phyloP scores from a whole-genome alignment of 1,140 invertebrate species.

The Drosophila repletoides region DNA sequence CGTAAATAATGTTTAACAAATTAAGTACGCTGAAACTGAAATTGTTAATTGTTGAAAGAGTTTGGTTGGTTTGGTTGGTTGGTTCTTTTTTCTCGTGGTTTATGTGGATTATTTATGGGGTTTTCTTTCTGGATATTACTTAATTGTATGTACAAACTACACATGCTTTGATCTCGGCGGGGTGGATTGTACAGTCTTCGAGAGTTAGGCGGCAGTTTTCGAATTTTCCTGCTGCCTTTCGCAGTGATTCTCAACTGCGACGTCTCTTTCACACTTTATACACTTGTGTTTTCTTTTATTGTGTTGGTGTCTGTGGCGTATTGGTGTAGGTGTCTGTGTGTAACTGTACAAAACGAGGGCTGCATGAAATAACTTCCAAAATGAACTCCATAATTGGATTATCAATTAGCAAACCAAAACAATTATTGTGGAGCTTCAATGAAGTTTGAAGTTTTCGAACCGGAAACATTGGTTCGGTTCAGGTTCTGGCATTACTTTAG shows the following conservation, averaged over 20 bases:
- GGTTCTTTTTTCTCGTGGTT: slow-evolving; percentile 12
- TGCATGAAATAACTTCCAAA: slow-evolving; percentile 14
- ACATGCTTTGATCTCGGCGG: slow-evolving; percentile 19
- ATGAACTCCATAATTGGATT: too few relatives aligned
- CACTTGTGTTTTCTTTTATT: neutral
- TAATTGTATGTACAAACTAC: slow-evolving; percentile 33
- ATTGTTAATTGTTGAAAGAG: slow-evolving; percentile 31
- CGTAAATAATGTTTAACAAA: slow-evolving; percentile 48
- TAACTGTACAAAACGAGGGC: slow-evolving; percentile 3
- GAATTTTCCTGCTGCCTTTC: slow-evolving; percentile 13
- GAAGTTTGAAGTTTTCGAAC: too few relatives aligned
- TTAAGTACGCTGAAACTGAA: slow-evolving; percentile 54
- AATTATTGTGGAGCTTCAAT: too few relatives aligned
- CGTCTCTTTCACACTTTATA: slow-evolving; percentile 9
- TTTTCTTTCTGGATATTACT: neutral
- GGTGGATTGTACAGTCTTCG: slow-evolving; percentile 32
- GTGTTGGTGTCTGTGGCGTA: neutral
- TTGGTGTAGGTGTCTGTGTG: slow-evolving; percentile 3
- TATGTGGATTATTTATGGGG: slow-evolving; percentile 15
- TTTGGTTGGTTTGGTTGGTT: slow-evolving; percentile 1
- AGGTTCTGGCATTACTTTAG: too few relatives aligned
- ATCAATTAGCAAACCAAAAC: too few relatives aligned
- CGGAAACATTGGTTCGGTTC: too few relatives aligned
- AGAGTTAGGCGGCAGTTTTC: neutral
- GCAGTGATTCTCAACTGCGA: slow-evolving; percentile 11